These are phyloP conservation scores for Desmophyllum pertusum DNA, from an alignment of 92 coral and sea anemone genomes.

Conservation along the genomic window DNA sequence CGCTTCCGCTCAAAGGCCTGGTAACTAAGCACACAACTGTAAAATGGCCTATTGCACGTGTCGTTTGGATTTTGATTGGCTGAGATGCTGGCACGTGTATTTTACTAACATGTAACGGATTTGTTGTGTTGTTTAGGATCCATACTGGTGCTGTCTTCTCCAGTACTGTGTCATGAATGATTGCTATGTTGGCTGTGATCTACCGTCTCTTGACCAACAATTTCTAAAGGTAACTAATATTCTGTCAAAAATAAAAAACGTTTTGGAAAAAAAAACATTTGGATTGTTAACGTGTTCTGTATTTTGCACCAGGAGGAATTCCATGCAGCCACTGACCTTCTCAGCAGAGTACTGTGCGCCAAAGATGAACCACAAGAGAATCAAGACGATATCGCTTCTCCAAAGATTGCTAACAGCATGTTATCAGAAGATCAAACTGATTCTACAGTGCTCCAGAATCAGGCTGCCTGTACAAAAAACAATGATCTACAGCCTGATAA, in stretches of 20 bases:
- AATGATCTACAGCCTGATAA: neutral
- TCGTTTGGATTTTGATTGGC: too few relatives aligned
- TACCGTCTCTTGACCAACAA: constrained; percentile 71
- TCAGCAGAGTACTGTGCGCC: neutral
- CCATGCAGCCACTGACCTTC: constrained; percentile 12
- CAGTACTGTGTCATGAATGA: constrained; percentile 91
- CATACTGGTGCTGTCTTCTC: constrained; percentile 88
- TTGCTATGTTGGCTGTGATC: constrained; percentile 88
- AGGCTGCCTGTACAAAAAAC: neutral
- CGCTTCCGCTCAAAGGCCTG: too few relatives aligned
- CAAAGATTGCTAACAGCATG: neutral
- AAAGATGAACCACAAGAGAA: neutral
- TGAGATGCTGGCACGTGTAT: too few relatives aligned
- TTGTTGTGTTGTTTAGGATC: constrained; percentile 64
- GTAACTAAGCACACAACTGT: too few relatives aligned
- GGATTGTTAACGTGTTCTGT: neutral
- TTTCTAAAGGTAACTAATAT: constrained; percentile 8
- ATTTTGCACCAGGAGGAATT: constrained; percentile 31
- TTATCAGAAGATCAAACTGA: too few relatives aligned
- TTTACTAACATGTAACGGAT: neutral
- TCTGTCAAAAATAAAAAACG: neutral
- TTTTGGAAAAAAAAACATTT: neutral
- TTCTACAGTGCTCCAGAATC: neutral
- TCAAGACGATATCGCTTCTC: neutral
- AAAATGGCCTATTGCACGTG: too few relatives aligned